Conservation (phyloP, 1,140 invertebrate species). For the Drosophila punjabiensis region DNA sequence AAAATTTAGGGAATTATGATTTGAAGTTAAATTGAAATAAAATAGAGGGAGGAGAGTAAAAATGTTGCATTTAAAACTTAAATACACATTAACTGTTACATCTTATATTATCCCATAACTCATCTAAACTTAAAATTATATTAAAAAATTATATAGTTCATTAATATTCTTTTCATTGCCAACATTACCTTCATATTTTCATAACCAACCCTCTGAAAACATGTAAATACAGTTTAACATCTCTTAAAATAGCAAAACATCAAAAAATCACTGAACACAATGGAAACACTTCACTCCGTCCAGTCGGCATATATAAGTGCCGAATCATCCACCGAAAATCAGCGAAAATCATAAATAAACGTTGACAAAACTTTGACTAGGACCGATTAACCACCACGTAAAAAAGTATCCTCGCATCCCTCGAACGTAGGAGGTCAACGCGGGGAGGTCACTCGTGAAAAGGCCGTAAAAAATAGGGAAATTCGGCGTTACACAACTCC, state of each 20-base stretch:
- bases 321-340: conserved; percentile 49
- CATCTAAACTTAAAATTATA: background rate
- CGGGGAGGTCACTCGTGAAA: conserved; percentile 67
- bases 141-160: background rate
- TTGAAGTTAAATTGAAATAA: background rate
- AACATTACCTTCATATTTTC: background rate
- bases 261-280: conserved; percentile 23
- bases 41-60: background rate
- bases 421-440: conserved; percentile 63
- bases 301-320: conserved; percentile 19
- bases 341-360: conserved; percentile 47
- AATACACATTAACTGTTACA: background rate
- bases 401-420: conserved; percentile 28
- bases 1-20: background rate
- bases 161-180: background rate
- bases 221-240: conserved; percentile 51
- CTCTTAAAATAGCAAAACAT: conserved; percentile 55
- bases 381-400: conserved; percentile 44
- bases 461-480: conserved; percentile 63
- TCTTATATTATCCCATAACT: no score
- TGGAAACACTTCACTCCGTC: conserved; percentile 28
- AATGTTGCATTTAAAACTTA: background rate
- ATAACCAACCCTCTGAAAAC: conserved; percentile 12
- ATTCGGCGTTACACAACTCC: conserved; percentile 60
- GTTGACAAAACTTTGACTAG: conserved; percentile 59